A percentile compares a stretch with the other conserved stretches of the same genome.
These are phyloP conservation scores for Galerucella calmariensis DNA, from an alignment of 2,888 invertebrate genomes.

Conservation along the genomic window DNA sequence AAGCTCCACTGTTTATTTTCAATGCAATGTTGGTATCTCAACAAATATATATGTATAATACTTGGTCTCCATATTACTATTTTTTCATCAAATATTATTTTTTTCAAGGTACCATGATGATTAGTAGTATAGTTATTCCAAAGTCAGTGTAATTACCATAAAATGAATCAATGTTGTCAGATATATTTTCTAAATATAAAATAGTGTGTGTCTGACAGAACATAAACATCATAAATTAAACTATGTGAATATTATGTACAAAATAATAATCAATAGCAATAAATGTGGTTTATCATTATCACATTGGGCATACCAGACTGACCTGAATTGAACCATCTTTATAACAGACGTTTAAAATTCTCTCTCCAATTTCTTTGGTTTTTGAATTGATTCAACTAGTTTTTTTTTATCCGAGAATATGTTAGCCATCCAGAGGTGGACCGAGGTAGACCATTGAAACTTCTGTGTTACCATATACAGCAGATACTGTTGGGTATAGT, in stretches of 20 bases:
- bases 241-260: constrained; percentile 8
- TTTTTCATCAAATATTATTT: no score
- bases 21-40: no score
- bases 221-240: constrained; percentile 6
- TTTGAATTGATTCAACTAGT: constrained; percentile 31
- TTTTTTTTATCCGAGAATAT: constrained; percentile 46
- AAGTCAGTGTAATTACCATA: no score
- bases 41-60: no score
- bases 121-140: no score
- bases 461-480: constrained; percentile 99
- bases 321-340: constrained; percentile 52
- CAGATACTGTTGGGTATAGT: constrained; percentile 95
- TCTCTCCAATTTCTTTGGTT: constrained; percentile 40
- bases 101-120: no score
- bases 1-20: no score
- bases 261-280: constrained; percentile 15
- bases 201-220: neutral
- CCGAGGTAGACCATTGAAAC: constrained; percentile 99
- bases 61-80: no score
- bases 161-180: no score
- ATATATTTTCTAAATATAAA: no score
- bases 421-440: constrained; percentile 94
- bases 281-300: constrained; percentile 57
- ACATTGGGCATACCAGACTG: constrained; percentile 65
- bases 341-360: constrained; percentile 41